Conservation (phyloP, 2,113 vertebrate species). For the Nyctereutes procyonoides region DNA sequence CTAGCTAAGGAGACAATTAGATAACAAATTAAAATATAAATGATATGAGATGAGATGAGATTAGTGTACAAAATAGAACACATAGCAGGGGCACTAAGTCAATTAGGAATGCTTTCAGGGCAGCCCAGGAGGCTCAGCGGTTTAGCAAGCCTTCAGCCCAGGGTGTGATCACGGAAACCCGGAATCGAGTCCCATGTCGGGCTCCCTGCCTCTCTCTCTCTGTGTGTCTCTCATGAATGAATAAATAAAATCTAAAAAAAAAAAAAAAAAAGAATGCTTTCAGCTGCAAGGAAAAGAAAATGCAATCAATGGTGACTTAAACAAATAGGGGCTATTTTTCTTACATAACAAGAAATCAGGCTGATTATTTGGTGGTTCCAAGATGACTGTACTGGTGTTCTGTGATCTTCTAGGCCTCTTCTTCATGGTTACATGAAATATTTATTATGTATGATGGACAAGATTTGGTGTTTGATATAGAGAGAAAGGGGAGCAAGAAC, state of each 20-base stretch:
- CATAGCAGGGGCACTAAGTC: background rate
- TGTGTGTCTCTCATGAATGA: no score
- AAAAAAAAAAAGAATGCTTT: background rate
- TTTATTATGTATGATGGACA: background rate
- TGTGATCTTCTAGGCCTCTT: background rate
- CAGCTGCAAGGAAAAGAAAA: background rate
- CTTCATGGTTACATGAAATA: background rate
- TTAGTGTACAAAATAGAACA: background rate
- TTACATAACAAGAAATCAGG: background rate
- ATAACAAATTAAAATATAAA: slow-evolving; percentile 8
- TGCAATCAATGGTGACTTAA: background rate
- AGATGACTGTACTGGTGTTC: background rate
- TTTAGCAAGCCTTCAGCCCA: no score
- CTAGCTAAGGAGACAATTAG: background rate
- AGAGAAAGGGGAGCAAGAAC: background rate
- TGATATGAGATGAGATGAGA: background rate
- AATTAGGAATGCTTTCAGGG: background rate
- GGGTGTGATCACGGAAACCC: no score
- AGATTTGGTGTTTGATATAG: background rate
- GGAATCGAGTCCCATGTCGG: no score
- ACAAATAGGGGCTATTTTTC: background rate
- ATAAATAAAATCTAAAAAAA: no score
- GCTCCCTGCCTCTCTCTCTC: no score
- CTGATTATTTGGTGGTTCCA: background rate
- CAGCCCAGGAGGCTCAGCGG: no score